Percentiles rank a stretch among this genome's conserved stretches.
These are phyloP conservation scores for Acridotheres tristis DNA, from an alignment of 2,797 vertebrate species.

Conservation along the genomic window DNA sequence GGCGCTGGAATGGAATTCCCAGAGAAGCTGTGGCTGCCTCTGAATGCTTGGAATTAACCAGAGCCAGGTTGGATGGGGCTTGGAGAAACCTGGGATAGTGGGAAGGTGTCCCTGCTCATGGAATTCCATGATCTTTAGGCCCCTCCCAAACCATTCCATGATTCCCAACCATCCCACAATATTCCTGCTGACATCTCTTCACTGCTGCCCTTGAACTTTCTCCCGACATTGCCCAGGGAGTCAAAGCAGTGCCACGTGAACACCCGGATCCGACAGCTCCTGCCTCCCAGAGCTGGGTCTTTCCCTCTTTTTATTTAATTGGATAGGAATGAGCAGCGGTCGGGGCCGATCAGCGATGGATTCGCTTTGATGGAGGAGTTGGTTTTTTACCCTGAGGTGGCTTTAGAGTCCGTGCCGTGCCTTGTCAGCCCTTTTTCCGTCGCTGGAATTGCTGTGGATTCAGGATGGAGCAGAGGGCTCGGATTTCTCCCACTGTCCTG, in stretches of 20 bases:
- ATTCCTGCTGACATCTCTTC: not conserved
- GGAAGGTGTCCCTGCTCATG: accelerated
- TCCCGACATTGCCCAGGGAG: not conserved
- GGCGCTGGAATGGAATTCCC: not conserved
- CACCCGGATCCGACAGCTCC: not conserved
- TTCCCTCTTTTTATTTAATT: not conserved
- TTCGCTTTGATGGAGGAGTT: not conserved
- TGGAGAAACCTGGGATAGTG: accelerated
- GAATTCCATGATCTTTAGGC: not conserved
- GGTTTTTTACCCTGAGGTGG: not conserved
- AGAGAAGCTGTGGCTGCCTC: not conserved
- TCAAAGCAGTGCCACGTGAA: not conserved
- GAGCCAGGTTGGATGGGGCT: accelerated
- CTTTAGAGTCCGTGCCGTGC: accelerated
- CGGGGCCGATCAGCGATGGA: accelerated
- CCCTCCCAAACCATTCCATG: not conserved
- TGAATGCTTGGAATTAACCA: not conserved
- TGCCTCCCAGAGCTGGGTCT: not conserved
- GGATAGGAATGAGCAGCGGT: not conserved
- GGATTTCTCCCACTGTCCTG: not conserved
- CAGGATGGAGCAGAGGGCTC: not conserved
- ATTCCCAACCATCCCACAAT: accelerated
- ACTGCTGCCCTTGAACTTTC: not conserved
- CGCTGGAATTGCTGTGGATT: accelerated
- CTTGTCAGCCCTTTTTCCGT: accelerated